phyloP scores from a whole-genome alignment of 2,113 vertebrate genomes.

The Macrotus californicus region DNA sequence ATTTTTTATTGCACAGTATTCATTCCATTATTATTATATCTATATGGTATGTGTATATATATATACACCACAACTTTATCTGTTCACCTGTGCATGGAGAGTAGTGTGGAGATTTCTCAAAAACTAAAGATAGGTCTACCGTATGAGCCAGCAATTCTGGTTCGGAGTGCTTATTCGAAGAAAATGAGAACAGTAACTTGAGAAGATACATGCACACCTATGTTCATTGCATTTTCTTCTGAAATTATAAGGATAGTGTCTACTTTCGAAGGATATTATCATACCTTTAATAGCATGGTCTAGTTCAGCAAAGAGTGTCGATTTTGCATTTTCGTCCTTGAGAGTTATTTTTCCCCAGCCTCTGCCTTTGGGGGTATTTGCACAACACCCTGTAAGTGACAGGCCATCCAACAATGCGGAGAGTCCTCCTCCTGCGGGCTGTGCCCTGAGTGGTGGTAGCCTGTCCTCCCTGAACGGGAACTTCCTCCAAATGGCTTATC shows the following conservation, averaged over 20 bases:
- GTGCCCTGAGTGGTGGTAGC: slow-evolving; percentile 7
- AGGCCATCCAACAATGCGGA: neutral
- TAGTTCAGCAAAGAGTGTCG: neutral
- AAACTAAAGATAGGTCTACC: too few relatives aligned
- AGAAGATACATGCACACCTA: too few relatives aligned
- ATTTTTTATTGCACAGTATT: too few relatives aligned
- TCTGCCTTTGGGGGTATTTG: slow-evolving; percentile 16
- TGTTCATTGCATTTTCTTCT: neutral
- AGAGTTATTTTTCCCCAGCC: neutral
- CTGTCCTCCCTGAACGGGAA: slow-evolving; percentile 22
- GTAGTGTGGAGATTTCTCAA: too few relatives aligned
- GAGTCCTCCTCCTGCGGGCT: slow-evolving; percentile 9
- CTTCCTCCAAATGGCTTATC: slow-evolving; percentile 21
- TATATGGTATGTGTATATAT: too few relatives aligned
- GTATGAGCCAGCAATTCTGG: too few relatives aligned
- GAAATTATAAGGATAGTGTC: neutral
- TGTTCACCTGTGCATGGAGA: too few relatives aligned
- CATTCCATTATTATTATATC: too few relatives aligned
- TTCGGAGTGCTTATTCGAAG: too few relatives aligned
- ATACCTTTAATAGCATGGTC: neutral
- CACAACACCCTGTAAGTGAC: neutral
- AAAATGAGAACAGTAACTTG: too few relatives aligned
- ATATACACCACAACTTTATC: too few relatives aligned
- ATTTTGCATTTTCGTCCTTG: neutral
- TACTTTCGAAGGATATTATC: neutral